Evolutionary conservation across 2,888 invertebrate genomes (phyloP).

Genomic region (Torymus auratus): DNA sequence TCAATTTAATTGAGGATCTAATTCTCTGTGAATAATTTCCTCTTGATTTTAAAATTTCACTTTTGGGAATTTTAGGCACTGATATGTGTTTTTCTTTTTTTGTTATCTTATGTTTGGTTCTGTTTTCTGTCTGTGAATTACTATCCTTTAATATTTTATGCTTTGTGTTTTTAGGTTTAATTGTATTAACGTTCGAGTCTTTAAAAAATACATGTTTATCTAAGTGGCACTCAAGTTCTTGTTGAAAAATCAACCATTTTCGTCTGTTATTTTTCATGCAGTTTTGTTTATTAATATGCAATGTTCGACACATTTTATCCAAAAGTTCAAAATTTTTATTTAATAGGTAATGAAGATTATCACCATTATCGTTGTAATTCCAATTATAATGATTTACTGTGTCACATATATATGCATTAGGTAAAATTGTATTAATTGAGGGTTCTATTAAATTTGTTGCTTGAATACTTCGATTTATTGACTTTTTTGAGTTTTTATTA

Average conservation of each 20-base stretch:
- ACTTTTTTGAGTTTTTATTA: neutral
- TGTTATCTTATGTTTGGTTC: too few relatives aligned
- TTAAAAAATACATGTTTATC: slow-evolving; percentile 19
- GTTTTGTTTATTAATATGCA: neutral
- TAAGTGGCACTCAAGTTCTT: slow-evolving; percentile 31
- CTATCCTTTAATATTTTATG: neutral
- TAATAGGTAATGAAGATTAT: slow-evolving; percentile 19
- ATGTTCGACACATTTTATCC: slow-evolving; percentile 16
- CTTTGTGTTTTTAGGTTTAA: neutral
- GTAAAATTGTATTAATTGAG: neutral
- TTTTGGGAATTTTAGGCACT: too few relatives aligned
- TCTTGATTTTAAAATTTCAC: too few relatives aligned
- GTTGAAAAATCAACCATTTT: slow-evolving; percentile 44
- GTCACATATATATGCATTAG: neutral
- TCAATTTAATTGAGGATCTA: neutral
- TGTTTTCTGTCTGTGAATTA: neutral
- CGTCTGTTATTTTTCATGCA: neutral
- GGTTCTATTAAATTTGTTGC: neutral
- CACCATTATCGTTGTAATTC: neutral
- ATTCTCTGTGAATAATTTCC: too few relatives aligned
- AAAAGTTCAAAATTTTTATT: slow-evolving; percentile 27
- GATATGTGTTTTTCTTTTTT: too few relatives aligned
- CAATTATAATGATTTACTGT: neutral
- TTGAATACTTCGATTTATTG: neutral
- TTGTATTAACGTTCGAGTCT: neutral